Evolutionary conservation across 2,797 vertebrate genomes (phyloP), one percentile per base, ranked within the genome.

Genomic region (Myoxocephalus aenaeus): DNA sequence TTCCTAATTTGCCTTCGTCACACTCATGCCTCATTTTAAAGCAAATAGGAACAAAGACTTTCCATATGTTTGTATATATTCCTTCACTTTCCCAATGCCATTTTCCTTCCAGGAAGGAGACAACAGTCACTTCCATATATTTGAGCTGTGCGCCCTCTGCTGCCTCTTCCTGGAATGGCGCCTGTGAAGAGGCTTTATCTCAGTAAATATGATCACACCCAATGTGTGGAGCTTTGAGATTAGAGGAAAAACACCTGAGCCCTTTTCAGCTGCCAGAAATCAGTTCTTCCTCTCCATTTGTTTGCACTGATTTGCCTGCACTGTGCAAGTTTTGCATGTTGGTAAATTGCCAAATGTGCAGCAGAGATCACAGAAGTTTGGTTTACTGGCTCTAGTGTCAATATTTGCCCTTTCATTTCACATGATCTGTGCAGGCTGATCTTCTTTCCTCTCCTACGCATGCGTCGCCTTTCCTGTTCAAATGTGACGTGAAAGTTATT

Each of bases 121-220:
- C 29, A 15, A 14, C 18, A 6, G 40, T 12, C 34, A 7, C 20
- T 50, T 75, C 71, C 44, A 88, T 84, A 88, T 11, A 42, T 65
- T 77, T 68, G 85, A 65, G 10, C n/a, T 48, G 62, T 65, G 69
- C 36, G 8, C 88, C 87, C 82, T 82, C 90, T 86, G 80, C 83
- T 87, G 90, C 20, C 27, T 42, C 3, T 27, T 50, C 0, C 0
- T 54, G 44, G 25, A 65, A 83, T 22, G 13, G 2, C 78, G 20
- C 7, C 32, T 14, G 1, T 54, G 13, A 29, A 25, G 44, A 56
- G 10, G 22, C 42, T 61, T 46, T 5, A 11, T 57, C 51, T 57
- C 8, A 58, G 32, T 17, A 17, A 72, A 64, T 32, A 32, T 44
- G n/a, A 68, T 53, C n/a, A 29, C 53, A 69, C 57, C 6, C 36